Percentiles rank a stretch among this genome's conserved stretches.
phyloP scores from a whole-genome alignment of 2,113 vertebrate species.

The Drymodes brunneopygia region DNA sequence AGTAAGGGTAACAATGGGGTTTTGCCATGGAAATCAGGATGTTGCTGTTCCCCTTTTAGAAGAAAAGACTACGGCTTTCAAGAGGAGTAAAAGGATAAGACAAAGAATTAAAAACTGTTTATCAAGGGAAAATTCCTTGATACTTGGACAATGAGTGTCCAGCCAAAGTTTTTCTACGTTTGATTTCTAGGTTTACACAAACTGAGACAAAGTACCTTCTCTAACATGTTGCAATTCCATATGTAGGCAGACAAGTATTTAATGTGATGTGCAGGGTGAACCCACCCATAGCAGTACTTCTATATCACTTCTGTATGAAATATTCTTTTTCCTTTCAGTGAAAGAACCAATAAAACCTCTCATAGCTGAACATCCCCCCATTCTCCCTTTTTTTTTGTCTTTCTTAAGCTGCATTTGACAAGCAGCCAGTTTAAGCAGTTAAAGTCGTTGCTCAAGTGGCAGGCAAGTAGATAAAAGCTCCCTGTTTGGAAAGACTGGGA shows the following conservation, averaged over 20 bases:
- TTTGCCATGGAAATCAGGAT: neutral
- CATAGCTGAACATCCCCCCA: neutral
- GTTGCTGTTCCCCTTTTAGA: neutral
- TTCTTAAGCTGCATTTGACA: neutral
- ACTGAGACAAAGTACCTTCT: neutral
- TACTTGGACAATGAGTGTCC: neutral
- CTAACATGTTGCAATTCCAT: neutral
- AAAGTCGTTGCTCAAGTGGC: neutral
- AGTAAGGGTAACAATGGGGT: neutral
- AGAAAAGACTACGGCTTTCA: neutral
- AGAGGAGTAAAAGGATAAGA: neutral
- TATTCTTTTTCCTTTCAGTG: neutral
- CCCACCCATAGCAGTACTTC: neutral
- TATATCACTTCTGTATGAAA: neutral
- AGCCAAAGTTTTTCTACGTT: neutral
- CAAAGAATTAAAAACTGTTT: neutral
- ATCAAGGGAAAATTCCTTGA: neutral
- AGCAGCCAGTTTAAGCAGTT: neutral
- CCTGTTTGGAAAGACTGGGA: neutral
- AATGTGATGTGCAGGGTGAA: neutral
- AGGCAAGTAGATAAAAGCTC: neutral
- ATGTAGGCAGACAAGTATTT: neutral
- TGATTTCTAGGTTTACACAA: neutral
- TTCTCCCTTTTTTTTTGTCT: fast-evolving
- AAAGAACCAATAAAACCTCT: neutral